phyloP scores from a whole-genome alignment of 2,888 invertebrate species.

The Oscheius sp. region DNA sequence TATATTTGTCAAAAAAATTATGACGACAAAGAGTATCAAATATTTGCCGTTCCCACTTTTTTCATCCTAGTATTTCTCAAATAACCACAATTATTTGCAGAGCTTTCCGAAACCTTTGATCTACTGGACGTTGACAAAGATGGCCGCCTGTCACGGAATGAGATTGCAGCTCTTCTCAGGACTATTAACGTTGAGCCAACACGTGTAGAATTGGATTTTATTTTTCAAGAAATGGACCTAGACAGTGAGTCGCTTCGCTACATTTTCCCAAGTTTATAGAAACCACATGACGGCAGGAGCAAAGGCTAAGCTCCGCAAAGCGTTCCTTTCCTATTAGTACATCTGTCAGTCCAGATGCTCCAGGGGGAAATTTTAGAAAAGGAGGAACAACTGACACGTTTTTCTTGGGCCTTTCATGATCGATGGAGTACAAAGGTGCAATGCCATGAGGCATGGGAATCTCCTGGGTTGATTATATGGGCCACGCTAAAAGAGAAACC shows the following conservation, averaged over 20 bases:
- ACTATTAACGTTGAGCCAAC: slow-evolving; percentile 71
- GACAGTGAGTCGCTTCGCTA: slow-evolving; percentile 68
- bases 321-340: slow-evolving; percentile 24
- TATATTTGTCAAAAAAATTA: no score
- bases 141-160: slow-evolving; percentile 65
- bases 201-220: slow-evolving; percentile 69
- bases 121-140: slow-evolving; percentile 71
- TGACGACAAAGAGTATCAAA: no score
- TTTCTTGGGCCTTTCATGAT: not conserved
- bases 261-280: slow-evolving; percentile 4
- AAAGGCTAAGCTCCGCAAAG: slow-evolving; percentile 19
- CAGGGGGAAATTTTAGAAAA: no score
- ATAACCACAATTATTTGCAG: slow-evolving; percentile 49
- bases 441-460: no score
- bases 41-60: no score
- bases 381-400: no score
- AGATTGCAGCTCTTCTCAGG: slow-evolving; percentile 69
- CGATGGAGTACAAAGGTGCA: not conserved
- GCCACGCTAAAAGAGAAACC: no score
- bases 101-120: slow-evolving; percentile 71
- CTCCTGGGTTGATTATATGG: no score
- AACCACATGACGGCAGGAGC: slow-evolving; percentile 11
- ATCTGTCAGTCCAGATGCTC: slow-evolving; percentile 8
- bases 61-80: no score
- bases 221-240: slow-evolving; percentile 70